Base-by-base conservation (phyloP, 2,888 invertebrate genomes). In the Oeneis ivallda region DNA sequence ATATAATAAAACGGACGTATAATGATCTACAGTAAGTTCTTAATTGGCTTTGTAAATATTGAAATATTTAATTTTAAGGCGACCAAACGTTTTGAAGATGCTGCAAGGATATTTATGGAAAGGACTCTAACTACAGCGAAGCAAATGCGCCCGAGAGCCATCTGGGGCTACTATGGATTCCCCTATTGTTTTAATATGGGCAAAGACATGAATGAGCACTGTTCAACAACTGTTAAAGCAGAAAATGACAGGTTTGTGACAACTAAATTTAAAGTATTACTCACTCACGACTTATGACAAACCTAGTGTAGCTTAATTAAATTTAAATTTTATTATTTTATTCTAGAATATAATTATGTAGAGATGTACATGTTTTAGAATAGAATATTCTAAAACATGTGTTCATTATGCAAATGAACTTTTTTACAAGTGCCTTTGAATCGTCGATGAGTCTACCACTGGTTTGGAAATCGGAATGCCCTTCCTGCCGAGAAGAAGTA, bases 131-230 rank as follows among this genome's bases (percentile, higher is more conserved):
- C 89, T 0, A 62, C 93, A 0, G 95, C 94, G 0, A 93, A 93
- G 76, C 81, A 87, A 68, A 78, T 95, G 72, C 86, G 97, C 6
- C 96, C 96, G 0, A 80, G 84, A 0, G 97, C 95, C 0, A 79
- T 82, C 1, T 97, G 97, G 97, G 96, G 97, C 0, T 97, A 96
- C 85, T 97, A 97, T 79, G 96, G 95, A 5, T 97, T 95, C 83
- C 97, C 97, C 0, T 95, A 96, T 79, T 97, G 97, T 85, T 96
- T 94, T 85, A 96, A 96, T 82, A 93, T 94, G 0, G 74, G 81
- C 2, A 81, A 79, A 39, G 83, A 84, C 47, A 76, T 76, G 71
- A 70, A 64, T 0, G 85, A 87, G 65, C 26, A 67, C 0, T 96
- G 96, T 76, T 85, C 94, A 0, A 76, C 81, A 2, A 87, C 93